phyloP scores from a whole-genome alignment of 1,140 invertebrate genomes.

The Acromyrmex charruanus region DNA sequence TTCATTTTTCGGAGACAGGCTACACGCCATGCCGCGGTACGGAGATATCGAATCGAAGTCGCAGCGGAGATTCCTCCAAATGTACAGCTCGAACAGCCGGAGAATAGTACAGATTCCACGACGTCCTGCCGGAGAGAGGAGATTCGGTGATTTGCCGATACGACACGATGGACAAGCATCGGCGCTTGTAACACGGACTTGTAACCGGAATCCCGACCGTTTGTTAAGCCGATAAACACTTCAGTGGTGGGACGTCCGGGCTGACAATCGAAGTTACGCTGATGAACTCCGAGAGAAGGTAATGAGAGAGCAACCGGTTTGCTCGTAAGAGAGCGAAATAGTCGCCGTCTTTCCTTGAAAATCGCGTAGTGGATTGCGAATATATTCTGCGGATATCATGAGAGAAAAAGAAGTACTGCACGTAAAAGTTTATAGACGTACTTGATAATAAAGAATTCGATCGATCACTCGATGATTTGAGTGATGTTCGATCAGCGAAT shows the following conservation, averaged over 20 bases:
- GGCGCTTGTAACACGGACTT: conserved; percentile 73
- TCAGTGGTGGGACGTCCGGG: conserved; percentile 66
- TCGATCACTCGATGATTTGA: not conserved
- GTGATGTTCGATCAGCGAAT: not conserved
- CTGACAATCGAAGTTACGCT: conserved; percentile 75
- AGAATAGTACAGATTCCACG: conserved; percentile 73
- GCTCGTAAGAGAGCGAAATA: conserved; percentile 19
- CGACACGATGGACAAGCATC: conserved; percentile 73
- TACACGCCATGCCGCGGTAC: not conserved
- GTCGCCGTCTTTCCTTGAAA: not conserved
- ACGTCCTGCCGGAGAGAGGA: conserved; percentile 62
- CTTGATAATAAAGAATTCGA: not conserved
- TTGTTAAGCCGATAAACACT: conserved; percentile 72
- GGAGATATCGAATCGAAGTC: conserved; percentile 49
- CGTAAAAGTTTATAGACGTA: not conserved
- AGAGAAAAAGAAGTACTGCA: not conserved
- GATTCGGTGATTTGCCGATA: conserved; percentile 75
- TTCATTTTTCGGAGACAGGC: conserved; percentile 50
- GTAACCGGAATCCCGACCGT: conserved; percentile 53
- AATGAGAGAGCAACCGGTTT: conserved; percentile 41
- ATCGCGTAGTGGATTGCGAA: not conserved
- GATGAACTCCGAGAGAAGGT: conserved; percentile 60
- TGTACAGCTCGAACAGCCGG: conserved; percentile 29
- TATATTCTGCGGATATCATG: not conserved
- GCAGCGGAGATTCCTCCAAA: conserved; percentile 67